These are phyloP conservation scores for Todus mexicanus DNA, from an alignment of 2,797 vertebrate genomes.

Conservation along the genomic window DNA sequence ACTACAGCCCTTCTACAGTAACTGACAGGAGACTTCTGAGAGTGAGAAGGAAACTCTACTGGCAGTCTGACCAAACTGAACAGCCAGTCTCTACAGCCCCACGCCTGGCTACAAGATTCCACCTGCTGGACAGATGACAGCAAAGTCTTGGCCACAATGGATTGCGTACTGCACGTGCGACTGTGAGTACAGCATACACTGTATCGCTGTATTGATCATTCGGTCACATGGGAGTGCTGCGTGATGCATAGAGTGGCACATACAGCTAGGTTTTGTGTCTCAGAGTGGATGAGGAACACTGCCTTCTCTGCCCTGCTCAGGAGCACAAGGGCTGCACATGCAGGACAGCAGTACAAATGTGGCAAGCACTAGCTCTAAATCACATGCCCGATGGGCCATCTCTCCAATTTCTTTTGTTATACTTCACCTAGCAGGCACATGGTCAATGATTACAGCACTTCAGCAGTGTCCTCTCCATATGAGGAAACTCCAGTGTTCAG, in stretches of 20 bases:
- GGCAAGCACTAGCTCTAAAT: neutral
- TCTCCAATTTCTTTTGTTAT: neutral
- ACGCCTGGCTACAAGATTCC: neutral
- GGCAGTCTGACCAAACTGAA: neutral
- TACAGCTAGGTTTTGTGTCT: neutral
- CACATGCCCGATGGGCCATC: neutral
- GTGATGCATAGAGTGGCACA: neutral
- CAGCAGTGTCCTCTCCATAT: neutral
- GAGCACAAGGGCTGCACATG: neutral
- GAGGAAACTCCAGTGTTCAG: neutral
- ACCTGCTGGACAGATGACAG: neutral
- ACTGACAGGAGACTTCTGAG: neutral
- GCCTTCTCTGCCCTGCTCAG: neutral
- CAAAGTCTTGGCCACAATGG: neutral
- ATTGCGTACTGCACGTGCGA: neutral
- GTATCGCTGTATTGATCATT: neutral
- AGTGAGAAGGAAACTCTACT: neutral
- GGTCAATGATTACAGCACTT: neutral
- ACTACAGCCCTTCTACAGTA: neutral
- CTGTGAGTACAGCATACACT: neutral
- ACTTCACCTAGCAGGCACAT: neutral
- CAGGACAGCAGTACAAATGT: neutral
- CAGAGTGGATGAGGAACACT: neutral
- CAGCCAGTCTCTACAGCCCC: neutral
- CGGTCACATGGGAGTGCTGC: fast-evolving